phyloP scores from a whole-genome alignment of 2,797 vertebrate genomes.

The Acanthiza pusilla region DNA sequence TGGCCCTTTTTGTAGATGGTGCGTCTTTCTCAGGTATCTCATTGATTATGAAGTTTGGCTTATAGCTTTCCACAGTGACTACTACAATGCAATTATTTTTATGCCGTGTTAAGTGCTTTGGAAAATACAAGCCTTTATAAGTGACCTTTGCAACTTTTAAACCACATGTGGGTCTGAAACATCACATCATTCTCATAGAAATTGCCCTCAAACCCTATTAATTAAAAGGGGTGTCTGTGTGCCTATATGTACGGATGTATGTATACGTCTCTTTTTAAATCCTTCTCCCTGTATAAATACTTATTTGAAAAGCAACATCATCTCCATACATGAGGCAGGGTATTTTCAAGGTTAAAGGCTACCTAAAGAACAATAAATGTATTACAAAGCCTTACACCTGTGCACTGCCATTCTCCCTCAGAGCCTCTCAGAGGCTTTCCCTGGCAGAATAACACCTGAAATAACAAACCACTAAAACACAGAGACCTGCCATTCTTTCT shows the following conservation, averaged over 20 bases:
- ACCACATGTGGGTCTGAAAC: background rate
- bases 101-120: background rate
- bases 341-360: background rate
- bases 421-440: background rate
- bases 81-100: background rate
- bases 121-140: background rate
- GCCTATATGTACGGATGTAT: background rate
- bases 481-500: background rate
- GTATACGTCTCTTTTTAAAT: background rate
- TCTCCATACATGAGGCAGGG: background rate
- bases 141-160: background rate
- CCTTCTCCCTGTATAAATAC: background rate
- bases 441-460: background rate
- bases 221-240: background rate
- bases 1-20: background rate
- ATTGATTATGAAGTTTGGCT: background rate
- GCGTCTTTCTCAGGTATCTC: fast-evolving
- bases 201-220: background rate
- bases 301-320: background rate
- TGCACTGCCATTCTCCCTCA: background rate
- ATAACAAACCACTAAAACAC: background rate
- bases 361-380: background rate
- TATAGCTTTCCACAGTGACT: background rate
- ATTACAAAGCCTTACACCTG: background rate
- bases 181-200: background rate